Evolutionary conservation across 2,888 invertebrate genomes (phyloP).

Genomic region (Diplazon laetatorius): DNA sequence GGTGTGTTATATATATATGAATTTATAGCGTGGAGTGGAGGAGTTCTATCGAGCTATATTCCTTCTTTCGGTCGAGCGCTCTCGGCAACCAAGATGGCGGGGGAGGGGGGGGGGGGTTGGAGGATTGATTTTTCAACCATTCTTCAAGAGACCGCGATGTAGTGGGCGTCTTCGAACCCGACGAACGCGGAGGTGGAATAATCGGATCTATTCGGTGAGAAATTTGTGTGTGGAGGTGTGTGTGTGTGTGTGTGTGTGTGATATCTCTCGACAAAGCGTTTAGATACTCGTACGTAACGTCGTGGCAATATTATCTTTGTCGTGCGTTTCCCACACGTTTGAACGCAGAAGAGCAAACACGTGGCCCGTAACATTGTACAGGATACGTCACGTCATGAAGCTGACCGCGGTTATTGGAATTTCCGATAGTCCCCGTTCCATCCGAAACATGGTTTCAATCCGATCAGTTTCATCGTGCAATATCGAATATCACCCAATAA

Average conservation of each 20-base stretch:
- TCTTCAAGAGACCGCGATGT: constrained; percentile 26
- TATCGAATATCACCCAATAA: constrained; percentile 17
- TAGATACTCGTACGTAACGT: constrained; percentile 4
- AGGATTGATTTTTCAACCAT: constrained; percentile 52
- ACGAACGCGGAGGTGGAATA: constrained; percentile 50
- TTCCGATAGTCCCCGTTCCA: not conserved
- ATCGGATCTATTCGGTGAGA: constrained; percentile 46
- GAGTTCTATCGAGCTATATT: constrained; percentile 25
- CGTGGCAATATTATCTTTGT: constrained; percentile 12
- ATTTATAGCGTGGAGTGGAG: not conserved
- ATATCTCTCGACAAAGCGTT: constrained; percentile 28
- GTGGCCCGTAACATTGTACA: not conserved
- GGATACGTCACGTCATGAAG: not conserved
- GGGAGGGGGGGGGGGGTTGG: too few relatives aligned
- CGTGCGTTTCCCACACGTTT: not conserved
- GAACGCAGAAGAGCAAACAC: constrained; percentile 20
- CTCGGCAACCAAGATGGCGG: constrained; percentile 32
- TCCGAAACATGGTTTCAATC: constrained; percentile 2
- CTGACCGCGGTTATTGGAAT: constrained; percentile 9
- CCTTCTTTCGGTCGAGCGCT: constrained; percentile 30
- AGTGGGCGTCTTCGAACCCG: constrained; percentile 40
- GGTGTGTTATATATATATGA: too few relatives aligned
- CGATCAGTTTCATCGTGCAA: constrained; percentile 4
- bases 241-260: constrained; percentile 10
- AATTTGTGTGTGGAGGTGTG: constrained; percentile 14